Conservation (phyloP, 2,888 invertebrate genomes). For the Sinohyriopsis cumingii region DNA sequence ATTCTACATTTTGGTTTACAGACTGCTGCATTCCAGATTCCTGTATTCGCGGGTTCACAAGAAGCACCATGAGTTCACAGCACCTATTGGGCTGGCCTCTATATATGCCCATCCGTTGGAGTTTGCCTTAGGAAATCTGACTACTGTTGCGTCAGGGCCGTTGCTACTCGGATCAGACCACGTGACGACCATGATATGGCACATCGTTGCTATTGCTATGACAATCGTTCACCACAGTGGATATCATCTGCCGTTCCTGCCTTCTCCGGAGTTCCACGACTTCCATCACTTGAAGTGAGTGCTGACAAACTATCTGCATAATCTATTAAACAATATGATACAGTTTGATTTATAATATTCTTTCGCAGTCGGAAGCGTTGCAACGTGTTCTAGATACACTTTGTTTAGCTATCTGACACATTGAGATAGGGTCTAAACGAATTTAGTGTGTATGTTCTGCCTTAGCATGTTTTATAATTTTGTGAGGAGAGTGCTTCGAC, state of each 20-base stretch:
- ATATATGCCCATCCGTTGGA: conserved; percentile 85
- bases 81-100: conserved; percentile 86
- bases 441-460: no score
- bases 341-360: no score
- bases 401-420: no score
- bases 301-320: not conserved
- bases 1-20: conserved; percentile 64
- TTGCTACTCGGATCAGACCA: conserved; percentile 78
- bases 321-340: not conserved
- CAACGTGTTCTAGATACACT: not conserved
- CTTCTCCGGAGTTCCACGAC: conserved; percentile 89
- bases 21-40: conserved; percentile 81
- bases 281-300: conserved; percentile 85
- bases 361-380: not conserved
- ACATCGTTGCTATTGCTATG: conserved; percentile 82
- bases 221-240: conserved; percentile 89
- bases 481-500: no score
- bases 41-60: conserved; percentile 88
- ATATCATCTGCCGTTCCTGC: conserved; percentile 88
- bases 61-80: conserved; percentile 90
- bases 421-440: no score
- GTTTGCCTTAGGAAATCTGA: conserved; percentile 83
- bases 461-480: no score
- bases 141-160: conserved; percentile 81
- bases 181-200: conserved; percentile 79